Percentiles rank a stretch among this genome's conserved stretches.
phyloP scores from a whole-genome alignment of 2,797 vertebrate genomes.

The Acrossocheilus fasciatus region DNA sequence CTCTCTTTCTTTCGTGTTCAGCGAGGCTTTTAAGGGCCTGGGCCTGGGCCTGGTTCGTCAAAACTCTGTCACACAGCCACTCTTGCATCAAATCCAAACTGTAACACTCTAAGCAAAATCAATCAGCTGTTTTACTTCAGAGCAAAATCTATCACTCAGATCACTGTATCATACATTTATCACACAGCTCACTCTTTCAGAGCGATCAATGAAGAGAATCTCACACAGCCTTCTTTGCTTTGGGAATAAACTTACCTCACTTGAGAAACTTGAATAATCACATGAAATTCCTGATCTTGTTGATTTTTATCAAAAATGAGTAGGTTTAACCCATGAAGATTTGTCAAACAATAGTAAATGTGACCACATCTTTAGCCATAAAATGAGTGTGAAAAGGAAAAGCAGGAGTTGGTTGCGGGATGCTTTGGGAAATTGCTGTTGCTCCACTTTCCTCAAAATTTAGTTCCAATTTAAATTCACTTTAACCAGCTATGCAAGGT shows the following conservation, averaged over 20 bases:
- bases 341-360: background rate
- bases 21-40: slow-evolving; percentile 22
- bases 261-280: background rate
- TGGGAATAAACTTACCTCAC: background rate
- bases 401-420: too few relatives aligned
- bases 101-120: slow-evolving; percentile 41
- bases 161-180: slow-evolving; percentile 27
- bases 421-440: background rate
- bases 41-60: slow-evolving; percentile 47
- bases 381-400: background rate
- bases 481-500: background rate
- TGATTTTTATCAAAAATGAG: background rate
- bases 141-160: slow-evolving; percentile 50
- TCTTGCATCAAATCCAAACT: slow-evolving; percentile 41
- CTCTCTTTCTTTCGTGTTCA: background rate
- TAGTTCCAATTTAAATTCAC: background rate
- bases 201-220: slow-evolving; percentile 3
- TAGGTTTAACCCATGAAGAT: background rate
- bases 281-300: background rate
- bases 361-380: background rate
- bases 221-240: background rate
- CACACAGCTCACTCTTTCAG: slow-evolving; percentile 12
- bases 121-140: slow-evolving; percentile 45
- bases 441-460: background rate
- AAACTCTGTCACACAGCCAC: slow-evolving; percentile 39